Evolutionary conservation across 2,888 invertebrate species (phyloP).

Genomic region (Arrhopalites spinosus): DNA sequence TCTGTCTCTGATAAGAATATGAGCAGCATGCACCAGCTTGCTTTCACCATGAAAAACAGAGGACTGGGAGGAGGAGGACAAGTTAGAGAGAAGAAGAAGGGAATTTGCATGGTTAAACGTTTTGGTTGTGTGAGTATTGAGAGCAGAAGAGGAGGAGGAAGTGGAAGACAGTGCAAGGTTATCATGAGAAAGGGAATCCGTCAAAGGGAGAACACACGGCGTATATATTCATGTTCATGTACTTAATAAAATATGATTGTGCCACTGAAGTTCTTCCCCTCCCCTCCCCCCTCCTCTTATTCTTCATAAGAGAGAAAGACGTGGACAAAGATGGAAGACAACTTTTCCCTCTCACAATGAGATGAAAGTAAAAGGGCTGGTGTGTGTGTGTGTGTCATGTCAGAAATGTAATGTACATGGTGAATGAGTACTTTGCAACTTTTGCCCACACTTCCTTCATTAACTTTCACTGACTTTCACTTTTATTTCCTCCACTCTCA

Average conservation of each 20-base stretch:
- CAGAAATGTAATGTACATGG: neutral
- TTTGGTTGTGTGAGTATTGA: too few species aligned
- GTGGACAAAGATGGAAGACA: slow-evolving; percentile 1
- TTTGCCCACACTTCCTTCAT: slow-evolving; percentile 25
- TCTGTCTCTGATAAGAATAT: too few species aligned
- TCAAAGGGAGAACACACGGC: neutral
- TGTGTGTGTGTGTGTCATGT: neutral
- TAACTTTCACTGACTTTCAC: slow-evolving; percentile 26
- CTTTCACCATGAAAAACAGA: too few species aligned
- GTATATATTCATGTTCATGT: too few species aligned
- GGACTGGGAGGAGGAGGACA: too few species aligned
- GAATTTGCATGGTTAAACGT: too few species aligned
- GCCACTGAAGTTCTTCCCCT: neutral
- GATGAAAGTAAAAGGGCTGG: too few species aligned
- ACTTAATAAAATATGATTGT: slow-evolving; percentile 5
- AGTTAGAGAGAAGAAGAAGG: too few species aligned
- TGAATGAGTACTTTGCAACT: slow-evolving; percentile 23
- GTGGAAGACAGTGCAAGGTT: neutral
- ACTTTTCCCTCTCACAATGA: neutral
- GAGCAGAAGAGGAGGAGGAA: neutral
- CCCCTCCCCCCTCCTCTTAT: too few species aligned
- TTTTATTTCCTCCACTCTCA: neutral
- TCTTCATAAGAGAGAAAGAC: neutral
- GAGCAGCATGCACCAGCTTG: too few species aligned
- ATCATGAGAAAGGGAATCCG: neutral